A percentile compares a stretch with the other conserved stretches of the same genome.
Evolutionary conservation across 1,140 invertebrate species (phyloP).

Genomic region (Sycophaga agraensis): DNA sequence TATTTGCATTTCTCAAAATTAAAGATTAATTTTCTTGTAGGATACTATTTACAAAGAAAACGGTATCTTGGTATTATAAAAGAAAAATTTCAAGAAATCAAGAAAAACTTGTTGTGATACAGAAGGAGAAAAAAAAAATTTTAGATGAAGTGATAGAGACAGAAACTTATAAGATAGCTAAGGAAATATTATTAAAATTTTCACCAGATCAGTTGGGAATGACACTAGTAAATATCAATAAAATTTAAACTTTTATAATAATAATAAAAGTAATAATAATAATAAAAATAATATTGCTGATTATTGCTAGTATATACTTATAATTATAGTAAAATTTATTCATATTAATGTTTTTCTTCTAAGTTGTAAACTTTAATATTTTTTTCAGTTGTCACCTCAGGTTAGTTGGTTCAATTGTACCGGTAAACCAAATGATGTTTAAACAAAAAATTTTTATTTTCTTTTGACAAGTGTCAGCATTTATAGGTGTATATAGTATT

Average conservation of each 20-base stretch:
- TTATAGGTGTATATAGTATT: not conserved
- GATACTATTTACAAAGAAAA: conserved; percentile 74
- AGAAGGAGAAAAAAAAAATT: conserved; percentile 83
- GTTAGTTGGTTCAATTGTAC: conserved; percentile 29
- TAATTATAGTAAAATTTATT: not conserved
- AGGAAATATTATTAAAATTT: conserved; percentile 88
- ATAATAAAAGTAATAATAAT: too few relatives aligned
- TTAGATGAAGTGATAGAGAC: conserved; percentile 96
- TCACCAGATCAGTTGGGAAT: conserved; percentile 67
- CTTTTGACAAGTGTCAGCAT: too few relatives aligned
- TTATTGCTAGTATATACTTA: conserved; percentile 1
- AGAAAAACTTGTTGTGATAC: conserved; percentile 71
- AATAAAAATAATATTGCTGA: too few relatives aligned
- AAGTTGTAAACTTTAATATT: too few relatives aligned
- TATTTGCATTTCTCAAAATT: conserved; percentile 4
- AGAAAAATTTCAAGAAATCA: conserved; percentile 80
- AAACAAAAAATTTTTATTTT: not conserved
- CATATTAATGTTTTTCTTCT: conserved; percentile 1
- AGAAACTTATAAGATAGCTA: conserved; percentile 96
- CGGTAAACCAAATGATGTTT: too few relatives aligned
- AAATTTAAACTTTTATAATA: too few relatives aligned
- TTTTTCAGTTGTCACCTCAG: conserved; percentile 41
- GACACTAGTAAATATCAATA: conserved; percentile 40
- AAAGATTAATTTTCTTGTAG: conserved; percentile 60
- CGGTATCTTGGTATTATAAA: conserved; percentile 86